phyloP scores from a whole-genome alignment of 2,888 invertebrate genomes.

The Caenorhabditis sp. region DNA sequence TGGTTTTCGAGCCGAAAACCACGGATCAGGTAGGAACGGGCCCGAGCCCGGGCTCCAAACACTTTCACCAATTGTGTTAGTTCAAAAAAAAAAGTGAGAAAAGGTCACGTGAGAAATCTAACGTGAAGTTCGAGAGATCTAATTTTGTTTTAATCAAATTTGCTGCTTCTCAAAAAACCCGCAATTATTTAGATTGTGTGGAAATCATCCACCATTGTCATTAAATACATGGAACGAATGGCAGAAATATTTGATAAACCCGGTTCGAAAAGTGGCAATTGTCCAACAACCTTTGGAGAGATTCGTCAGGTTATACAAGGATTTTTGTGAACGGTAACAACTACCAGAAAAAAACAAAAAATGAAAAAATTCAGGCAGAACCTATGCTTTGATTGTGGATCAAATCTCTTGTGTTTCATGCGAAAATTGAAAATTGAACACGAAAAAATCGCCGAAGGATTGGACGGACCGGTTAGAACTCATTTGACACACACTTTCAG shows the following conservation, averaged over 20 bases:
- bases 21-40: no score
- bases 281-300: slow-evolving; percentile 32
- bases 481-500: slow-evolving; percentile 20
- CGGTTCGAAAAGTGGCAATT: slow-evolving; percentile 10
- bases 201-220: slow-evolving; percentile 6
- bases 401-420: slow-evolving; percentile 25
- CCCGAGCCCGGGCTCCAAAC: no score
- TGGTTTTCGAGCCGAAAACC: no score
- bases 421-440: slow-evolving; percentile 25
- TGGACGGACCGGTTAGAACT: slow-evolving; percentile 14
- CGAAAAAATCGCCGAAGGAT: slow-evolving; percentile 20
- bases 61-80: no score
- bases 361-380: slow-evolving; percentile 12
- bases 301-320: slow-evolving; percentile 17
- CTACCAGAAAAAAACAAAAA: neutral
- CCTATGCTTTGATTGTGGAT: slow-evolving; percentile 24
- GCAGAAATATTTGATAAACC: slow-evolving; percentile 5
- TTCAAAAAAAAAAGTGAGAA: neutral
- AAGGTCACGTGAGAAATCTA: no score
- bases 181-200: slow-evolving; percentile 32
- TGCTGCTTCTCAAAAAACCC: no score
- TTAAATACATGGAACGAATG: slow-evolving; percentile 10
- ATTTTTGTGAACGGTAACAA: slow-evolving; percentile 14
- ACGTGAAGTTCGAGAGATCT: no score
- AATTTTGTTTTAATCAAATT: no score